Conservation (phyloP, 2,113 vertebrate species). For the Oreochromis tanganicae region DNA sequence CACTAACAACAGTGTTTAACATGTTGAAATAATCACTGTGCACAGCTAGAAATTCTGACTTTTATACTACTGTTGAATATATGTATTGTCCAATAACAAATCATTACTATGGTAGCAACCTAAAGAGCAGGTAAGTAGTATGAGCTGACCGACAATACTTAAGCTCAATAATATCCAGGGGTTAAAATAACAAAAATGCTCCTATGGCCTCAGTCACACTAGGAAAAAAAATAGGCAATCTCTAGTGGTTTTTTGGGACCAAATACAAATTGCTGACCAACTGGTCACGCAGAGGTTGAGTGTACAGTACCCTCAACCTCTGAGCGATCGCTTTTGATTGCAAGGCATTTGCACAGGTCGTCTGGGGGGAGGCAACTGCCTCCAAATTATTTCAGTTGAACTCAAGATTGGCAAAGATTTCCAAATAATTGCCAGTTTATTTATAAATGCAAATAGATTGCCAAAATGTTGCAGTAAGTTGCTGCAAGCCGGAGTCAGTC, state of each 20-base stretch:
- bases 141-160: neutral
- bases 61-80: neutral
- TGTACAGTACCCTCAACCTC: neutral
- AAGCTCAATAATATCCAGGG: neutral
- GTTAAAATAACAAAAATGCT: neutral
- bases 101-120: neutral
- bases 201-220: neutral
- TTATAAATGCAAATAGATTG: neutral
- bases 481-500: neutral
- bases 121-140: neutral
- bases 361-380: neutral
- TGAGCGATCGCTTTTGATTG: neutral
- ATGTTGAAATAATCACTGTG: neutral
- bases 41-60: neutral
- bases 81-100: neutral
- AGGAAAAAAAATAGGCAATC: neutral
- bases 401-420: neutral
- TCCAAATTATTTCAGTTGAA: neutral
- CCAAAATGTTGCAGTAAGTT: neutral
- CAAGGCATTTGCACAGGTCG: neutral
- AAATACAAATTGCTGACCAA: neutral
- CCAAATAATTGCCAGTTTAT: neutral
- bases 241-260: neutral
- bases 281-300: neutral
- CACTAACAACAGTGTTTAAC: conserved; percentile 6